A percentile compares a stretch with the other conserved stretches of the same genome.
Conservation (phyloP, 2,888 invertebrate species). For the Melinaea marsaeus region DNA sequence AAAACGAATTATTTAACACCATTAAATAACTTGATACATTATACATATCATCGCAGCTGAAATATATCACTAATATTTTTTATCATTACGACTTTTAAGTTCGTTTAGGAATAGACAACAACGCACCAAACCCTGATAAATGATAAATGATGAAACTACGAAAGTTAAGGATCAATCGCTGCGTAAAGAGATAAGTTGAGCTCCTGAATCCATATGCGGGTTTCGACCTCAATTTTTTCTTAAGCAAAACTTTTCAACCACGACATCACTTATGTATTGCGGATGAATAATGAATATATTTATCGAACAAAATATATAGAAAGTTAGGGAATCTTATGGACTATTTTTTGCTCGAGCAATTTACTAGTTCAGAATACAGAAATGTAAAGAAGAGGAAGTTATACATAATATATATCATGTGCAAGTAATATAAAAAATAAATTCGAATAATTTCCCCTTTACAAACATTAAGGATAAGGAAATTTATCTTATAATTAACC, state of each 20-base stretch:
- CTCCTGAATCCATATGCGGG: slow-evolving; percentile 20
- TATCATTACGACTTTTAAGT: too few relatives aligned
- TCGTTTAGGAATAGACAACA: neutral
- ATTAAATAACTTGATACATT: too few relatives aligned
- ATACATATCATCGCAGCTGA: too few relatives aligned
- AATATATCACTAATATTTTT: too few relatives aligned
- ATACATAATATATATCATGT: neutral
- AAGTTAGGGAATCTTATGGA: slow-evolving; percentile 1
- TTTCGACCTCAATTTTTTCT: slow-evolving; percentile 17
- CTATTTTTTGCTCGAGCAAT: neutral
- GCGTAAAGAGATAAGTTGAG: slow-evolving; percentile 14
- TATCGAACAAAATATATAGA: neutral
- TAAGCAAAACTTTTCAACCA: slow-evolving; percentile 11
- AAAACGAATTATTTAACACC: too few relatives aligned
- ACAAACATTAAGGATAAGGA: too few relatives aligned
- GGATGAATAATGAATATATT: slow-evolving; percentile 8
- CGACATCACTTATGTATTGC: slow-evolving; percentile 12
- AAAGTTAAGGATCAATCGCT: slow-evolving; percentile 18
- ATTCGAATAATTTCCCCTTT: too few relatives aligned
- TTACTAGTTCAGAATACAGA: neutral
- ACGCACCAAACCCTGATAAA: neutral
- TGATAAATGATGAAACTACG: slow-evolving; percentile 6
- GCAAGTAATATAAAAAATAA: too few relatives aligned
- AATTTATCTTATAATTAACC: too few relatives aligned
- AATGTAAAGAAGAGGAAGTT: neutral